Base-by-base conservation (phyloP, 2,797 vertebrate species). In the Borostomias antarcticus region DNA sequence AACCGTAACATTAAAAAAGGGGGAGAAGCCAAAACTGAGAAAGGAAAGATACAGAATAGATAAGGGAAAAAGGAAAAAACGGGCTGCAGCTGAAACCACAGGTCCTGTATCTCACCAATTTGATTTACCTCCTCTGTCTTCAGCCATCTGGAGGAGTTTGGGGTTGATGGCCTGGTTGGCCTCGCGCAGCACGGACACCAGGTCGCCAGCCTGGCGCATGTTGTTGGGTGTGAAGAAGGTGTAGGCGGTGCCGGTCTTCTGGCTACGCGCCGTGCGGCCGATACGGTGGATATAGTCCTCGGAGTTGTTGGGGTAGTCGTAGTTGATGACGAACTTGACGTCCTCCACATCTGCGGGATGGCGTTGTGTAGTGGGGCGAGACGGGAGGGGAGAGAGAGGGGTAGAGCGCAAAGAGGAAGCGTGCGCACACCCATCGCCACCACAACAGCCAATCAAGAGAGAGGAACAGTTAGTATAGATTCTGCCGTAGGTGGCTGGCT, bases 251-350 rank as follows among this genome's bases (percentile, higher is more conserved):
- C 98, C 98, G 50, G 96, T 99, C 95, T 98, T 98, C 94, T 95
- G 96, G 89, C 97, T 99, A 89, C 96, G 95, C 80, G 96, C 97
- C 47, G 97, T 98, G 90, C 97, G 91, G 89, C 98, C 98, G 90
- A 99, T 99, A 88, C 96, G 95, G 92, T 98, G 97, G 91, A 99
- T 98, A 96, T 99, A 99, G 92, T 98, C 98, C 94, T 99, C 98
- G 83, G 97, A 99, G 93, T 96, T 98, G 96, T 99, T 99, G 89
- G 97, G 97, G 94, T 99, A 99, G 95, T 99, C 96, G 94, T 94
- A 99, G 95, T 99, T 99, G 95, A 99, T 99, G 95, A 99, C 98
- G 95, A 99, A 99, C 96, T 98, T 99, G 89, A 99, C 95, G 87
- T 99, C 98, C 92, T 99, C 97, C 88, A 99, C 98, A 96, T 99